Conservation (phyloP, 2,113 vertebrate genomes). For the Zeus faber region DNA sequence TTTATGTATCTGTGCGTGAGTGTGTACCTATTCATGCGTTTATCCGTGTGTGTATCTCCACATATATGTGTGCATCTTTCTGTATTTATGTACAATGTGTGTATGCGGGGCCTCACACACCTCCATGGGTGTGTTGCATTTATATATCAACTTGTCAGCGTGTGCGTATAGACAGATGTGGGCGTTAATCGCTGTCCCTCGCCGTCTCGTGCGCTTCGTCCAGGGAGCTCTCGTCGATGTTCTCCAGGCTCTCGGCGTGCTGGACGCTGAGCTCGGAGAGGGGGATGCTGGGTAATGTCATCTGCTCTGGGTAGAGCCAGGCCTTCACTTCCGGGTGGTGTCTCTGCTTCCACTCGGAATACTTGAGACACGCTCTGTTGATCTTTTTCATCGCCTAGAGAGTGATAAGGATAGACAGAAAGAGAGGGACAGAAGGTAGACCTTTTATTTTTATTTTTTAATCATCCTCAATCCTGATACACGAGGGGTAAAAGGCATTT, state of each 20-base stretch:
- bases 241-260: conserved; percentile 90
- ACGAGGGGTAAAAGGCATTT: too few relatives aligned
- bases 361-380: conserved; percentile 89
- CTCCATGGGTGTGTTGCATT: conserved; percentile 17
- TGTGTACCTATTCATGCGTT: too few relatives aligned
- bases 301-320: conserved; percentile 93
- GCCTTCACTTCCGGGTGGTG: conserved; percentile 86
- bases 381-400: conserved; percentile 91
- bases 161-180: conserved; percentile 12
- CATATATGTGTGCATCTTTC: conserved; percentile 6
- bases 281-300: conserved; percentile 78
- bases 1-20: conserved; percentile 12
- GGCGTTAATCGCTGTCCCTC: conserved; percentile 82
- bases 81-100: conserved; percentile 19
- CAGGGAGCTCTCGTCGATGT: conserved; percentile 88
- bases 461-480: too few relatives aligned
- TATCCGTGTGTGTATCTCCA: conserved; percentile 33
- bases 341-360: conserved; percentile 87
- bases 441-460: not conserved
- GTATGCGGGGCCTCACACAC: conserved; percentile 1
- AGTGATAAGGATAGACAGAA: not conserved
- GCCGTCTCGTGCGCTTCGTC: conserved; percentile 81
- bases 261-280: conserved; percentile 87
- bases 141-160: conserved; percentile 9
- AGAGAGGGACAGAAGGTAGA: conserved; percentile 2